These are phyloP conservation scores for Ditula angustiorana DNA, from an alignment of 2,888 invertebrate genomes.

Conservation along the genomic window DNA sequence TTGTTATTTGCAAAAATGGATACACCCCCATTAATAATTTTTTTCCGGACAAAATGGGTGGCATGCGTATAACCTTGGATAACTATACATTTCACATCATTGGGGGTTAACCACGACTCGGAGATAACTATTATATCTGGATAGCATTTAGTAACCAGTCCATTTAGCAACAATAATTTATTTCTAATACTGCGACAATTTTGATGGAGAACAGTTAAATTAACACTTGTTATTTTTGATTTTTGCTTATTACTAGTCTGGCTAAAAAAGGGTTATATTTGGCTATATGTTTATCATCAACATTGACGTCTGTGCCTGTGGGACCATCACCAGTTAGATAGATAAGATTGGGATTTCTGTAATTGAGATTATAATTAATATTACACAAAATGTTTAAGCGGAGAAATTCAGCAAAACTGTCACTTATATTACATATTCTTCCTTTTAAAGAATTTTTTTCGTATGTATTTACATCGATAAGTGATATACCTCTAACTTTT, in stretches of 20 bases:
- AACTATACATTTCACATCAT: too few species aligned
- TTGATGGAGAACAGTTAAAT: not conserved
- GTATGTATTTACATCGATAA: not conserved
- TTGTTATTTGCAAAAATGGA: not conserved
- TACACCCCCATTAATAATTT: constrained; percentile 13
- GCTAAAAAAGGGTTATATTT: not conserved
- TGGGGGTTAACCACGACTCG: constrained; percentile 6
- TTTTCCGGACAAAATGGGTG: too few species aligned
- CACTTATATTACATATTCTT: not conserved
- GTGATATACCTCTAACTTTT: not conserved
- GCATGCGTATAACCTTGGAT: too few species aligned
- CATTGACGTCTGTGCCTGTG: not conserved
- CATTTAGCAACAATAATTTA: not conserved
- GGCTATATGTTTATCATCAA: not conserved
- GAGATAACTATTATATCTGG: constrained; percentile 11
- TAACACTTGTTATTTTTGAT: not conserved
- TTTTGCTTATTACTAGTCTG: not conserved
- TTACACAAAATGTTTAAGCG: not conserved
- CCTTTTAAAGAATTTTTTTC: not conserved
- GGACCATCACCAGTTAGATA: not conserved
- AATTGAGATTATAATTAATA: not conserved
- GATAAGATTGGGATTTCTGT: not conserved
- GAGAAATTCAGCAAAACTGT: not conserved
- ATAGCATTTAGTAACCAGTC: not conserved
- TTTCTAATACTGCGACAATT: constrained; percentile 7